Evolutionary conservation across 2,888 invertebrate species (phyloP).

Genomic region (Allacma fusca): DNA sequence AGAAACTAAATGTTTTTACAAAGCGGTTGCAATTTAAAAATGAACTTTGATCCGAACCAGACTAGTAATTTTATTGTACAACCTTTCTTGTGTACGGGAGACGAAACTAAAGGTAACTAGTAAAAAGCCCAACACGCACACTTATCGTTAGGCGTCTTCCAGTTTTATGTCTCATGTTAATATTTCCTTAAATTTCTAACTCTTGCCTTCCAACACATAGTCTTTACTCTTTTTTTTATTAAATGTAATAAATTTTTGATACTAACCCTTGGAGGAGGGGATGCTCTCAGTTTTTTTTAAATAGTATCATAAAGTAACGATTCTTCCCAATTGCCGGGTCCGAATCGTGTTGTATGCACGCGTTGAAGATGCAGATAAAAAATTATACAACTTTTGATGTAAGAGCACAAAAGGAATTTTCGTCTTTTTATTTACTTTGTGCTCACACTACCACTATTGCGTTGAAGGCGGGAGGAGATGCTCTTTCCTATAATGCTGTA

Average conservation of each 20-base stretch:
- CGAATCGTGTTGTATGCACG: slow-evolving; percentile 10
- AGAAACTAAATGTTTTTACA: neutral
- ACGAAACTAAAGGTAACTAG: too few relatives aligned
- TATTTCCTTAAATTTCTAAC: neutral
- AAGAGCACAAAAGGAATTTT: neutral
- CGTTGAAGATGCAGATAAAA: slow-evolving; percentile 1
- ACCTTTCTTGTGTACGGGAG: slow-evolving; percentile 16
- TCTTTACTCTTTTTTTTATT: neutral
- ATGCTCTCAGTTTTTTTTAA: neutral
- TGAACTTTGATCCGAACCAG: slow-evolving; percentile 25
- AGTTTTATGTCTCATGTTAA: neutral
- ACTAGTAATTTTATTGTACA: slow-evolving; percentile 1
- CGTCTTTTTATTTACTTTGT: slow-evolving; percentile 8
- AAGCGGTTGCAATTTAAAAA: slow-evolving; percentile 11
- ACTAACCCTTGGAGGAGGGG: slow-evolving; percentile 5
- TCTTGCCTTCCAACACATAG: neutral
- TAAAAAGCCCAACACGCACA: slow-evolving; percentile 2
- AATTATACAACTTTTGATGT: neutral
- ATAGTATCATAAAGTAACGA: neutral
- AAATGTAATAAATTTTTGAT: slow-evolving; percentile 16
- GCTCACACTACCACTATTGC: too few relatives aligned
- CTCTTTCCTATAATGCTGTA: neutral
- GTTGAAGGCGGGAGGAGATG: neutral
- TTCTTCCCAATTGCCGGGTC: neutral
- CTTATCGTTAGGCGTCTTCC: slow-evolving; percentile 16